phyloP scores from a whole-genome alignment of 2,888 invertebrate genomes.

The Colostygia pectinataria region DNA sequence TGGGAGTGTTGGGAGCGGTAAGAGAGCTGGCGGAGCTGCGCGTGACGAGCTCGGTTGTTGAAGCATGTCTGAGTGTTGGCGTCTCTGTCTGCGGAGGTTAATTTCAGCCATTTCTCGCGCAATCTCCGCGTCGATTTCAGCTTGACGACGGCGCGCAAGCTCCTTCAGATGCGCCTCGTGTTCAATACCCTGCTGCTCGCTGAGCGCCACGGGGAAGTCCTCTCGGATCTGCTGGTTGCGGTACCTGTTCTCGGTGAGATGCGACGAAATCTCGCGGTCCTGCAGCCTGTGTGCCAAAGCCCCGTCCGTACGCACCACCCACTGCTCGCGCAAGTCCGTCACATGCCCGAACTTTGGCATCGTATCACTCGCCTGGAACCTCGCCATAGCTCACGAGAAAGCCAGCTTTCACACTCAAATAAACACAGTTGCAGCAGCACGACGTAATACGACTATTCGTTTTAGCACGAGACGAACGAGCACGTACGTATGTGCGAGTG shows the following conservation, averaged over 20 bases:
- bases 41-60: slow-evolving; percentile 66
- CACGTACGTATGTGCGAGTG: neutral
- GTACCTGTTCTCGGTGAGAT: slow-evolving; percentile 73
- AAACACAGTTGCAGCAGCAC: slow-evolving; percentile 36
- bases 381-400: slow-evolving; percentile 61
- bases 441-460: slow-evolving; percentile 44
- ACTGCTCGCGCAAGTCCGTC: slow-evolving; percentile 75
- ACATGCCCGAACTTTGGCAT: slow-evolving; percentile 78
- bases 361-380: slow-evolving; percentile 69
- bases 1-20: slow-evolving; percentile 31
- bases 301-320: slow-evolving; percentile 75
- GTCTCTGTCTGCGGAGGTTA: slow-evolving; percentile 67
- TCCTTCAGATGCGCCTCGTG: slow-evolving; percentile 66
- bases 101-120: slow-evolving; percentile 77
- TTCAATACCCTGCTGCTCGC: slow-evolving; percentile 70
- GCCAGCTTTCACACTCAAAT: slow-evolving; percentile 39
- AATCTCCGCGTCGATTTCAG: slow-evolving; percentile 75
- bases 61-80: slow-evolving; percentile 54
- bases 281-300: slow-evolving; percentile 75
- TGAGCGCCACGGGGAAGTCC: slow-evolving; percentile 75
- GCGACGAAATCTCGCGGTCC: slow-evolving; percentile 76
- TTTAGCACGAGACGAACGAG: slow-evolving; percentile 41
- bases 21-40: slow-evolving; percentile 44
- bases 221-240: slow-evolving; percentile 78
- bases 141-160: slow-evolving; percentile 65